phyloP scores from a whole-genome alignment of 64 coral and sea anemone species.

The Stylophora pistillata region DNA sequence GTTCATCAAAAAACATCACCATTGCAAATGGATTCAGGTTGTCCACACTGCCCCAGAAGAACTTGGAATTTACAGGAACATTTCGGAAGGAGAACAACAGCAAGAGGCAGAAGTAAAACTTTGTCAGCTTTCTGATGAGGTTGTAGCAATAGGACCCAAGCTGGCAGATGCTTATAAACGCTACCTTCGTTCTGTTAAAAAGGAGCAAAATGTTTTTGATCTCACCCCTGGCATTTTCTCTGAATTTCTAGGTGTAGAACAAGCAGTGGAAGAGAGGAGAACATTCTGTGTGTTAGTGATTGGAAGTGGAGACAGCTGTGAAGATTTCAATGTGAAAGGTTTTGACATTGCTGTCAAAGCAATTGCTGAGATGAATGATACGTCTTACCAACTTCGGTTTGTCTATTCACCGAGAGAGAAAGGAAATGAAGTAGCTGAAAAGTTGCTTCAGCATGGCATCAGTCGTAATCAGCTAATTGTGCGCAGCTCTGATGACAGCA shows the following conservation, averaged over 20 bases:
- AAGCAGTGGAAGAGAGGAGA: neutral
- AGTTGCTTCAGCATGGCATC: neutral
- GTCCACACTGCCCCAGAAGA: slow-evolving; percentile 5
- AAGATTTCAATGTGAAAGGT: slow-evolving; percentile 10
- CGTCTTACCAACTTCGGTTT: neutral
- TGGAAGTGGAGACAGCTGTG: slow-evolving; percentile 14
- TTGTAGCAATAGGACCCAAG: slow-evolving; percentile 24
- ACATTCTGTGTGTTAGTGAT: slow-evolving; percentile 7
- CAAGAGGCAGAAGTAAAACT: neutral
- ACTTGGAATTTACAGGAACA: neutral
- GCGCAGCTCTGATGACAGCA: neutral
- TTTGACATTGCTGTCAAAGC: slow-evolving; percentile 4
- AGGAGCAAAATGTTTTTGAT: neutral
- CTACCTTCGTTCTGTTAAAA: neutral
- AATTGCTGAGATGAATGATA: neutral
- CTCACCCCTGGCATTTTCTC: slow-evolving; percentile 12
- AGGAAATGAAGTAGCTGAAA: neutral
- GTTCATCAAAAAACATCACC: neutral
- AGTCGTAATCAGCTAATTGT: neutral
- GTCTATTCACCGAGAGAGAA: neutral
- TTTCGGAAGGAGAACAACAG: neutral
- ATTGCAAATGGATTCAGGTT: slow-evolving; percentile 11
- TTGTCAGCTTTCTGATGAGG: neutral
- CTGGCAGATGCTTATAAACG: neutral
- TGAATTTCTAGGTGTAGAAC: neutral